These are phyloP conservation scores for Sebastes steindachneri DNA, from an alignment of 2,797 vertebrate species.

Conservation along the genomic window DNA sequence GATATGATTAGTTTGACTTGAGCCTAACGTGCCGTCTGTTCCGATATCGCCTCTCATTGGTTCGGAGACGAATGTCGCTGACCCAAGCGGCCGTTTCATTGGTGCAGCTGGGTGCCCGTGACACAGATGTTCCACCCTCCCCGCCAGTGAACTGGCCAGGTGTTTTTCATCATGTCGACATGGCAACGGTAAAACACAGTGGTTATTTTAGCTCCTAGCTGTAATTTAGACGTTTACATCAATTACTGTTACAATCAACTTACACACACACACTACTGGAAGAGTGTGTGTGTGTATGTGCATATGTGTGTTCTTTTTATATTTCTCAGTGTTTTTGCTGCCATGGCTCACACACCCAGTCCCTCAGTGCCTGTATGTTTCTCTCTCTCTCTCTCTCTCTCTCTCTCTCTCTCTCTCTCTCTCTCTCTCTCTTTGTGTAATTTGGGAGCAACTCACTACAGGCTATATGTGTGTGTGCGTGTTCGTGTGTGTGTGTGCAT, in stretches of 20 bases:
- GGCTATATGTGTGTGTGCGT: constrained; percentile 17
- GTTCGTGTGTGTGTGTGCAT: background rate
- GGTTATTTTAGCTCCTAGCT: constrained; percentile 83
- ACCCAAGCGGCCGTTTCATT: constrained; percentile 50
- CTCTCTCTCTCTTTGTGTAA: constrained; percentile 54
- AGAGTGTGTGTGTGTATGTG: background rate
- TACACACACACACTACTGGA: constrained; percentile 61
- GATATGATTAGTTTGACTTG: constrained; percentile 55
- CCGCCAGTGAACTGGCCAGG: constrained; percentile 66
- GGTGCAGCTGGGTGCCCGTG: constrained; percentile 48
- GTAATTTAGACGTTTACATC: constrained; percentile 85
- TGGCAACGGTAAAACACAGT: constrained; percentile 81
- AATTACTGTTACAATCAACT: constrained; percentile 83
- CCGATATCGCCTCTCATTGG: constrained; percentile 59
- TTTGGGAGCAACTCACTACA: constrained; percentile 62
- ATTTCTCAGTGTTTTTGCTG: constrained; percentile 41
- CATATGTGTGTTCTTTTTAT: constrained; percentile 45
- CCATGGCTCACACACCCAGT: constrained; percentile 36
- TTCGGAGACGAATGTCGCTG: constrained; percentile 52
- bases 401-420: background rate
- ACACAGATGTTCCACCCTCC: constrained; percentile 69
- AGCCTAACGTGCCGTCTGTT: constrained; percentile 40
- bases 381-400: constrained; percentile 23
- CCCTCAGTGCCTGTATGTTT: constrained; percentile 27
- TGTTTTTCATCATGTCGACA: constrained; percentile 82